A percentile compares a stretch with the other conserved stretches of the same genome.
These are phyloP conservation scores for Watsonalla binaria DNA, from an alignment of 2,888 invertebrate species.

Conservation along the genomic window DNA sequence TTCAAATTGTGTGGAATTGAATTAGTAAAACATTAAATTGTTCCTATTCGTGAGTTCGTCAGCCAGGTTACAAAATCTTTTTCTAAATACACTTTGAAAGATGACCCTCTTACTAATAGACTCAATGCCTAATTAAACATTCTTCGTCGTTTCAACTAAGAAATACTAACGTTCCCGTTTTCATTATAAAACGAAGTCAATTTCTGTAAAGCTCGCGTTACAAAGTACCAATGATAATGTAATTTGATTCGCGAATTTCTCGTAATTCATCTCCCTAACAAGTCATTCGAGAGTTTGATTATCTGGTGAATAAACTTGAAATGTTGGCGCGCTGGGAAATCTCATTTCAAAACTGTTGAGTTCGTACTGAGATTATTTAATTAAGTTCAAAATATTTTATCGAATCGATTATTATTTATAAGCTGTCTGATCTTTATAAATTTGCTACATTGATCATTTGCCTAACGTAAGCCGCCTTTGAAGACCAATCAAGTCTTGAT, in stretches of 20 bases:
- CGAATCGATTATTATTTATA: not conserved
- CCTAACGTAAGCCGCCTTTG: not conserved
- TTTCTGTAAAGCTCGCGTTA: not conserved
- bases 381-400: not conserved
- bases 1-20: too few relatives aligned
- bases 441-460: not conserved
- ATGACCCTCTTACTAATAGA: too few relatives aligned
- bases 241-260: conserved; percentile 1
- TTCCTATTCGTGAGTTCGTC: too few relatives aligned
- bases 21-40: too few relatives aligned
- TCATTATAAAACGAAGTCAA: not conserved
- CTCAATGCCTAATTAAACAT: too few relatives aligned
- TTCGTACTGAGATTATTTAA: not conserved
- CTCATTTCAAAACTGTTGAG: not conserved
- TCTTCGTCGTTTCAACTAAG: too few relatives aligned
- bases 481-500: not conserved
- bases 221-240: conserved; percentile 1
- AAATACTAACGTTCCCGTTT: not conserved
- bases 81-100: too few relatives aligned
- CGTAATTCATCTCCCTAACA: not conserved
- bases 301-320: conserved; percentile 1
- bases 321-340: not conserved
- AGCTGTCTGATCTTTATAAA: not conserved
- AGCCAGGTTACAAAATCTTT: too few relatives aligned
- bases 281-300: conserved; percentile 4